Conservation (phyloP, 2,113 vertebrate genomes). For the Carassius auratus region DNA sequence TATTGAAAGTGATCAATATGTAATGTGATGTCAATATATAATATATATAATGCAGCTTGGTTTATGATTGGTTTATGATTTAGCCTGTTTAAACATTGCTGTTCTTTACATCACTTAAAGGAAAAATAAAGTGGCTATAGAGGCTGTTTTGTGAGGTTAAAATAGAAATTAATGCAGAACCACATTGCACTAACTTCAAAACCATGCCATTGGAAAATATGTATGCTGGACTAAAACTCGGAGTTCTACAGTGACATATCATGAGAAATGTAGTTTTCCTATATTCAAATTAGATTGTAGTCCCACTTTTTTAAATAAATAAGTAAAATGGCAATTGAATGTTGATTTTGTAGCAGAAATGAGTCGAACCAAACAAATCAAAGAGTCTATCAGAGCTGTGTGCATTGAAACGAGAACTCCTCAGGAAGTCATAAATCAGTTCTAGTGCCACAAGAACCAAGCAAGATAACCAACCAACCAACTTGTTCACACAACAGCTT, state of each 20-base stretch:
- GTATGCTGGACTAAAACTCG: not conserved
- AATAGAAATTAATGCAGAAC: not conserved
- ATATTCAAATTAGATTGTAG: not conserved
- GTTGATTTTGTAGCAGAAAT: too few relatives aligned
- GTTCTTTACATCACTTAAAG: not conserved
- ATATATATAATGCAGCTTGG: not conserved
- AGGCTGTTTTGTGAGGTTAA: not conserved
- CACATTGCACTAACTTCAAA: not conserved
- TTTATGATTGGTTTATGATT: too few relatives aligned
- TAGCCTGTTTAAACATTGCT: not conserved
- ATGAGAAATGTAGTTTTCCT: not conserved
- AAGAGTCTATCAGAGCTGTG: too few relatives aligned
- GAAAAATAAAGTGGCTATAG: not conserved
- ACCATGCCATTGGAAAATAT: not conserved
- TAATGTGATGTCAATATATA: not conserved
- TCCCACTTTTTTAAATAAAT: not conserved
- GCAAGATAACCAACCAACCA: too few relatives aligned
- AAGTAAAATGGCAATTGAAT: not conserved
- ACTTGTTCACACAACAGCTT: too few relatives aligned
- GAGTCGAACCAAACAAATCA: too few relatives aligned
- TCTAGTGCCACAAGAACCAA: too few relatives aligned
- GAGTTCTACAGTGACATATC: not conserved
- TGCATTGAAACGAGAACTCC: too few relatives aligned
- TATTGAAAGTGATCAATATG: not conserved
- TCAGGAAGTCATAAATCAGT: too few relatives aligned